These are phyloP conservation scores for Dendrophyllia cribrosa DNA, from an alignment of 64 coral and sea anemone genomes.

Conservation along the genomic window DNA sequence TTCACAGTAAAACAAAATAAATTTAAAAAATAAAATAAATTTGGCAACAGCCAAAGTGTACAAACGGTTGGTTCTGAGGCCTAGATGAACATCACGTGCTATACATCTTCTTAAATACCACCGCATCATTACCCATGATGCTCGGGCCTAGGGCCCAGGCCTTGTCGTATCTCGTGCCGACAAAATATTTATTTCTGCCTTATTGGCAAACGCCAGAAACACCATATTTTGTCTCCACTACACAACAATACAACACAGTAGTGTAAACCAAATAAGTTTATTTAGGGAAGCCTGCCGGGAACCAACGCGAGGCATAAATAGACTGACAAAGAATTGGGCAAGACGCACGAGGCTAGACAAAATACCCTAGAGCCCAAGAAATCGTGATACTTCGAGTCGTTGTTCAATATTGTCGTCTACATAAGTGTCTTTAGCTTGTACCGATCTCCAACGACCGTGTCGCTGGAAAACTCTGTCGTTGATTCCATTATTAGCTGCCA, in stretches of 20 bases:
- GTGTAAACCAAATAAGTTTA: too few species aligned
- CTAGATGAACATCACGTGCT: too few species aligned
- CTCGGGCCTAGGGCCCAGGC: too few species aligned
- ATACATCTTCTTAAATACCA: too few species aligned
- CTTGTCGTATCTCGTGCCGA: too few species aligned
- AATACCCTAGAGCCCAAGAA: not conserved
- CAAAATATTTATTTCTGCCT: too few species aligned
- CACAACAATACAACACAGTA: too few species aligned
- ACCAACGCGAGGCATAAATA: not conserved
- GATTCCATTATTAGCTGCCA: slow-evolving; percentile 24
- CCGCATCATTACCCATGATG: too few species aligned
- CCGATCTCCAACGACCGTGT: slow-evolving; percentile 29
- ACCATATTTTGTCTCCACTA: too few species aligned
- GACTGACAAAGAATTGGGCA: not conserved
- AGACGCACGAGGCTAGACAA: not conserved
- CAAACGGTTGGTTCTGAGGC: too few species aligned
- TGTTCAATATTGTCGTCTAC: slow-evolving; percentile 25
- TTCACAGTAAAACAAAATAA: not conserved
- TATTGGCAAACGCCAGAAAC: too few species aligned
- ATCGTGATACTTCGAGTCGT: not conserved
- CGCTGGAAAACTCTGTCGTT: slow-evolving; percentile 28
- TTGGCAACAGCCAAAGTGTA: not conserved
- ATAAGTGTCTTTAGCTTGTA: slow-evolving; percentile 29
- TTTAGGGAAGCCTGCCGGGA: too few species aligned
- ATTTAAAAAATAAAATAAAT: not conserved